Evolutionary conservation across 2,888 invertebrate genomes (phyloP), one percentile per base, ranked within the genome.

Genomic region (Hyposoter dolosus): DNA sequence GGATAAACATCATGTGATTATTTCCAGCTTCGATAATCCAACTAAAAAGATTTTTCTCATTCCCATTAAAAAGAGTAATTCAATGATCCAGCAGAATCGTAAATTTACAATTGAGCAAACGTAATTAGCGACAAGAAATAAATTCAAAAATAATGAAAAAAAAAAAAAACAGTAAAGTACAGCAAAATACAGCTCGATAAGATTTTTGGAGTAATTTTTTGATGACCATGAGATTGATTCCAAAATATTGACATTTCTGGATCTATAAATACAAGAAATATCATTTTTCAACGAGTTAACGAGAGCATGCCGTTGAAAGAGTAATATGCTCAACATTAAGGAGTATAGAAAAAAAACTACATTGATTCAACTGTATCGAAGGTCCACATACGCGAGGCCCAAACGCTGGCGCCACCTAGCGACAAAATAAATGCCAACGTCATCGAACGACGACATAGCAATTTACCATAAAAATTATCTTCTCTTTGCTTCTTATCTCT

Each of bases 361-460:
- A 4, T 35, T 15, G 28, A 17, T 47, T 76, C 12, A 17, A 76
- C 76, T 76, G 63, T 76, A 65, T 10, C 17, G 5, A 4, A 3
- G n/a, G 1, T 1, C 28, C 6, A 60, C 60, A 12, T 15, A 68
- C 28, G 43, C 68, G 60, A 74, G 74, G 75, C 80, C 80, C 75
- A 75, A 68, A 69, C 83, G 75, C 12, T 75, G 40, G 84, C 81
- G 81, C 81, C 72, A 77, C 71, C 84, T 81, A 28, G 1, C 43
- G 10, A 15, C 66, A 72, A 19, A 40, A 19, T 40, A 17, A 72
- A 47, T 68, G 53, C 66, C 77, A 15, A 28, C 71, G 53, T 76
- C 76, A 76, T 84, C 80, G 12, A 40, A 28, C 47, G 43, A 45
- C 19, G 40, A 56, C 56, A 28, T 72, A 23, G 4, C 40, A 47